phyloP scores from a whole-genome alignment of 2,888 invertebrate genomes.

The Agonopterix heracliana region DNA sequence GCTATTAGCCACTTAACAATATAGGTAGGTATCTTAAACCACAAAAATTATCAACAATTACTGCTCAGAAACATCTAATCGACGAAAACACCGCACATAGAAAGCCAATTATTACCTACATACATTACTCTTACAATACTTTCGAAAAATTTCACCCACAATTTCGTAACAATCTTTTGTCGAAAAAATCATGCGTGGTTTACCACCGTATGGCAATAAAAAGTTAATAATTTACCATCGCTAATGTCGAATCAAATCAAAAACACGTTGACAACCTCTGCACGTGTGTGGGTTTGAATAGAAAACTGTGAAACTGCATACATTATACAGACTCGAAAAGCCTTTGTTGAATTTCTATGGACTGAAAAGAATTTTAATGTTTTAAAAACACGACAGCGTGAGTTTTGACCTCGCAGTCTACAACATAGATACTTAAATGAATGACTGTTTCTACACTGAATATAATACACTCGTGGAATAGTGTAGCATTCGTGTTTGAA shows the following conservation, averaged over 20 bases:
- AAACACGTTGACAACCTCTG: conserved; percentile 1
- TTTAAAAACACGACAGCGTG: not conserved
- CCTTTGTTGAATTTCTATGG: not conserved
- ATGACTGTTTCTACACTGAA: too few relatives aligned
- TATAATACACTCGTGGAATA: too few relatives aligned
- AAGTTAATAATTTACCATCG: conserved; percentile 8
- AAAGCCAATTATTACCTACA: conserved; percentile 20
- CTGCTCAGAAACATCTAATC: conserved; percentile 8
- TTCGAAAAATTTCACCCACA: conserved; percentile 35
- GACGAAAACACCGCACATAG: conserved; percentile 14
- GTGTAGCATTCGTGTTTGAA: too few relatives aligned
- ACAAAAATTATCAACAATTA: not conserved
- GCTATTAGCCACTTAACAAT: too few relatives aligned
- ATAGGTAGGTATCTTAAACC: too few relatives aligned
- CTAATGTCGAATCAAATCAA: conserved; percentile 7
- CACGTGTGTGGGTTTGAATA: conserved; percentile 12
- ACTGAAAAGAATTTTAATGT: conserved; percentile 3
- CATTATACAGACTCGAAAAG: conserved; percentile 11
- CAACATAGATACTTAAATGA: too few relatives aligned
- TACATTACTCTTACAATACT: conserved; percentile 19
- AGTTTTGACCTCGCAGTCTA: not conserved
- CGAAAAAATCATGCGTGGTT: conserved; percentile 12
- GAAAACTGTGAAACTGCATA: conserved; percentile 20
- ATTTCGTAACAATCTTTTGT: conserved; percentile 28
- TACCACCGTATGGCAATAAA: conserved; percentile 9